Conservation (phyloP, 2,797 vertebrate genomes). For the Epinephelus awoara region DNA sequence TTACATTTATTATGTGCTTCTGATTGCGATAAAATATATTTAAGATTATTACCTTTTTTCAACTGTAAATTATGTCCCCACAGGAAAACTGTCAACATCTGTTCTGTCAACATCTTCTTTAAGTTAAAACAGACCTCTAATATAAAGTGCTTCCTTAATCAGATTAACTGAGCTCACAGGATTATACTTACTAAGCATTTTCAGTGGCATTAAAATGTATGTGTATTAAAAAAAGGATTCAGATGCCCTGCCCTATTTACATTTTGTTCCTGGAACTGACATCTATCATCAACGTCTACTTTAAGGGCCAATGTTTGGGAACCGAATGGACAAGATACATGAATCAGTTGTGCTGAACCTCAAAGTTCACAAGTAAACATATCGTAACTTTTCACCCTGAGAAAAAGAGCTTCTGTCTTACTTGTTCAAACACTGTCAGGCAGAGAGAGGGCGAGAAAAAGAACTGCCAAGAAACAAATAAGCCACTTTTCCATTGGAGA, state of each 20-base stretch:
- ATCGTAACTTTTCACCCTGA: constrained; percentile 2
- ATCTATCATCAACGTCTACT: neutral
- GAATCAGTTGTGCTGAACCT: neutral
- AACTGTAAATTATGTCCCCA: too few species aligned
- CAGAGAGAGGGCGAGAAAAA: neutral
- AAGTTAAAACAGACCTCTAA: neutral
- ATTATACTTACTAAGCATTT: neutral
- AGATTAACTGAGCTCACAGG: neutral
- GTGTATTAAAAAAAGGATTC: neutral
- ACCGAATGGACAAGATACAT: neutral
- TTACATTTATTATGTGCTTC: too few species aligned
- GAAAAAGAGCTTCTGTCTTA: constrained; percentile 24
- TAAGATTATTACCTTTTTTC: too few species aligned
- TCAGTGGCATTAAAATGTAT: neutral
- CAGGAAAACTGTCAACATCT: too few species aligned
- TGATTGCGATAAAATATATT: too few species aligned
- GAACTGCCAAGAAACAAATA: constrained; percentile 38
- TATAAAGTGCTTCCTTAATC: neutral
- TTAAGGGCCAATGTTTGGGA: neutral
- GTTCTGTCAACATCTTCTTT: neutral
- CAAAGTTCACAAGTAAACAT: neutral
- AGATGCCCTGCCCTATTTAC: neutral
- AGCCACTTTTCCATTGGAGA: constrained; percentile 37
- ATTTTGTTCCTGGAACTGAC: neutral
- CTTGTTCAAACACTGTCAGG: constrained; percentile 33